Conservation (phyloP, 37 sponge, comb jelly and placozoan species). For the Aplysina aerophoba region DNA sequence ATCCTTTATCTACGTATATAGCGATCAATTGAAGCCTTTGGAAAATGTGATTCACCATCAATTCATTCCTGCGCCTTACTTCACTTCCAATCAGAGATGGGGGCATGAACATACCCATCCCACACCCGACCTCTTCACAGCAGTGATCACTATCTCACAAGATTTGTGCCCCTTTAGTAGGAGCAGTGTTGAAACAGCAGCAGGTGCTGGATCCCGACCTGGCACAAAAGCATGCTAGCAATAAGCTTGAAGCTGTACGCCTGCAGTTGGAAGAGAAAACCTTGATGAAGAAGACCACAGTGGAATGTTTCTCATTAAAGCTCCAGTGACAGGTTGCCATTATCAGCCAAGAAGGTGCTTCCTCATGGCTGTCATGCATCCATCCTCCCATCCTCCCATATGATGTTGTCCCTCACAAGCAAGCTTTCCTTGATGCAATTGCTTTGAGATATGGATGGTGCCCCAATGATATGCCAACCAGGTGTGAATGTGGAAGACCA, state of each 20-base stretch:
- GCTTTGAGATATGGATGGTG: neutral
- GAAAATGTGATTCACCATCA: neutral
- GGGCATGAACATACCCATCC: constrained; percentile 16
- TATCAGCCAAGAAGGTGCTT: constrained; percentile 17
- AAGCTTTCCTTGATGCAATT: constrained; percentile 13
- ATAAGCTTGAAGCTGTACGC: neutral
- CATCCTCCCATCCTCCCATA: neutral
- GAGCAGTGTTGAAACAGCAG: constrained; percentile 9
- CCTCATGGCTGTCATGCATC: neutral
- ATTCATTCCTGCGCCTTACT: neutral
- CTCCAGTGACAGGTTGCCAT: constrained; percentile 15
- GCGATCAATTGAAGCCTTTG: neutral
- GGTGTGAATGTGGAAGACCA: neutral
- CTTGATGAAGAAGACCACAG: neutral
- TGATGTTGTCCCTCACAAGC: constrained; percentile 1
- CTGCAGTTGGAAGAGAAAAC: neutral
- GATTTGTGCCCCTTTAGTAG: constrained; percentile 4
- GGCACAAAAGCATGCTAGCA: neutral
- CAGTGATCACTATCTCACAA: neutral
- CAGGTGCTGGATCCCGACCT: constrained; percentile 16
- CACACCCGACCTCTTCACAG: neutral
- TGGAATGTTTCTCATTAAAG: neutral
- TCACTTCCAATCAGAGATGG: constrained; percentile 4
- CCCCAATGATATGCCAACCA: neutral
- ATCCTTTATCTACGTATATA: constrained; percentile 9